phyloP scores from a whole-genome alignment of 37 sponge, comb jelly and placozoan species.

The Cliona cf. orientalis region DNA sequence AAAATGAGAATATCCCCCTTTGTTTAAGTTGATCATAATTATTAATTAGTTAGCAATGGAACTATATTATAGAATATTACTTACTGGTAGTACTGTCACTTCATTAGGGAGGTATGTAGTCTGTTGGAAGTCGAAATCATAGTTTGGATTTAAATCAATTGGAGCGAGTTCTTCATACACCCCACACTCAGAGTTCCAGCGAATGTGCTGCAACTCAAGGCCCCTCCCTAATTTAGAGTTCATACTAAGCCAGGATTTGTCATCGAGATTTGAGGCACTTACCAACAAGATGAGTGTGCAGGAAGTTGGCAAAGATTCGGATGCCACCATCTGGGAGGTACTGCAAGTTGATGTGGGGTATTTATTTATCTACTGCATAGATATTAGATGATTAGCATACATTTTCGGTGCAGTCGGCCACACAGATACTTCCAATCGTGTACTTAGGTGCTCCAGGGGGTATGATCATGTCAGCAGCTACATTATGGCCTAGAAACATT shows the following conservation, averaged over 20 bases:
- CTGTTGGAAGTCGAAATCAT: conserved; percentile 81
- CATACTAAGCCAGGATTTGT: no score
- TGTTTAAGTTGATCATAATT: not conserved
- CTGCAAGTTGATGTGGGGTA: conserved; percentile 8
- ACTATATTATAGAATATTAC: not conserved
- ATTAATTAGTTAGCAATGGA: not conserved
- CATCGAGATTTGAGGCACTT: no score
- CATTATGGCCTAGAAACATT: conserved; percentile 21
- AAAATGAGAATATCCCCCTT: conserved; percentile 21
- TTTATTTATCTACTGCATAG: no score
- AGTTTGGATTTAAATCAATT: conserved; percentile 60
- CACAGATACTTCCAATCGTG: conserved; percentile 20
- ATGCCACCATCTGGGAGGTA: conserved; percentile 44
- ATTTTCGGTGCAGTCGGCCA: conserved; percentile 20
- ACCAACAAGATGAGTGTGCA: conserved; percentile 66
- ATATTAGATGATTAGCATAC: conserved; percentile 17
- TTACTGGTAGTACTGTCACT: conserved; percentile 43
- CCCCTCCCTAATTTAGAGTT: conserved; percentile 59
- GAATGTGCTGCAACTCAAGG: conserved; percentile 5
- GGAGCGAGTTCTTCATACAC: conserved; percentile 33
- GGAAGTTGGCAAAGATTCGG: conserved; percentile 36
- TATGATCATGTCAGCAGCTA: conserved; percentile 19
- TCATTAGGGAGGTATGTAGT: conserved; percentile 16
- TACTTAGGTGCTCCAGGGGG: conserved; percentile 39
- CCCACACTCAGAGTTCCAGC: conserved; percentile 12